These are phyloP conservation scores for Amphibalanus amphitrite DNA, from an alignment of 1,140 invertebrate species.

Conservation along the genomic window DNA sequence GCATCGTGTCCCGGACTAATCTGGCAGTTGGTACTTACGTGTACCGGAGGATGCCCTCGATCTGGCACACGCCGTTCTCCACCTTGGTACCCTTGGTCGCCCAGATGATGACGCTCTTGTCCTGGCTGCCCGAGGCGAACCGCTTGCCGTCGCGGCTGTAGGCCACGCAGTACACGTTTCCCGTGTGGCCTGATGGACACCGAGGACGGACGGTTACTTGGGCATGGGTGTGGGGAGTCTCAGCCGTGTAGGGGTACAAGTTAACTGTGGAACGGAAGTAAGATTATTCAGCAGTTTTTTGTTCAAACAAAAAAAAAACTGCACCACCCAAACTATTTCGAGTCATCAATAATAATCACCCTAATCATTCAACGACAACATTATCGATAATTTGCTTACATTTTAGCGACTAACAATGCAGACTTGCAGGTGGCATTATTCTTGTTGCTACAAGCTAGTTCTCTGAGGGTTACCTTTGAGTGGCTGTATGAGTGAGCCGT, in stretches of 20 bases:
- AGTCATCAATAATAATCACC: too few relatives aligned
- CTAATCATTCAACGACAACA: too few relatives aligned
- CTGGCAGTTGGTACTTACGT: conserved; percentile 69
- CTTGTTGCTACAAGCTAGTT: background rate
- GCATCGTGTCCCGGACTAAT: too few relatives aligned
- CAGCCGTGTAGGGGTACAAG: background rate
- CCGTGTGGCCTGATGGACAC: conserved; percentile 56
- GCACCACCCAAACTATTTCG: too few relatives aligned
- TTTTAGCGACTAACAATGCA: too few relatives aligned
- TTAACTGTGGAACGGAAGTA: background rate
- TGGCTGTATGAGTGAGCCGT: conserved; percentile 77
- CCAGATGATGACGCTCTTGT: conserved; percentile 98
- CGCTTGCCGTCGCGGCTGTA: conserved; percentile 89
- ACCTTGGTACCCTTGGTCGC: conserved; percentile 45
- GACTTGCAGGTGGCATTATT: too few relatives aligned
- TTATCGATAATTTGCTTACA: too few relatives aligned
- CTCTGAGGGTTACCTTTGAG: conserved; percentile 47
- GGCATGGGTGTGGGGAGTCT: too few relatives aligned
- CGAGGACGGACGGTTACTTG: conserved; percentile 6
- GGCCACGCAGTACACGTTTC: conserved; percentile 76
- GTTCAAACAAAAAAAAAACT: too few relatives aligned
- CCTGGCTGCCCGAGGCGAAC: conserved; percentile 91
- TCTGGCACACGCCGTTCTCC: conserved; percentile 18
- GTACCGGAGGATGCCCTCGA: conserved; percentile 94
- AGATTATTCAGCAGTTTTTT: conserved; percentile 5